Evolutionary conservation across 35 echinoderm and acorn worm genomes (phyloP).

Genomic region (Holothuria glaberrima): DNA sequence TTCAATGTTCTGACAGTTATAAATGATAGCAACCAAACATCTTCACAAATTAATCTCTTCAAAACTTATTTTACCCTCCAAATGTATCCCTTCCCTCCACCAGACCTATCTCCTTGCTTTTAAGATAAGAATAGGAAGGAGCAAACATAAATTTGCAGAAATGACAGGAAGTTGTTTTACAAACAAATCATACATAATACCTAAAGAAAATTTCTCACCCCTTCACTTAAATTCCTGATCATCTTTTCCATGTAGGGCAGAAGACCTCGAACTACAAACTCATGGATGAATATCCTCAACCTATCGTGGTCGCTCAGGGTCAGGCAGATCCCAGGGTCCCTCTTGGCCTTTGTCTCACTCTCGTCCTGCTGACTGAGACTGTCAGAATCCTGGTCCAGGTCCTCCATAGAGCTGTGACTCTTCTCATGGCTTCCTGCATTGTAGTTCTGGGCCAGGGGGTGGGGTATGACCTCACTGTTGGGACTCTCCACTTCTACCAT

Average conservation of each 20-base stretch:
- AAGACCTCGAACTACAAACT: conserved; percentile 93
- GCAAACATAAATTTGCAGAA: no score
- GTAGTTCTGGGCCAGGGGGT: conserved; percentile 66
- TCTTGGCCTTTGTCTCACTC: conserved; percentile 29
- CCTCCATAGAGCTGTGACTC: conserved; percentile 47
- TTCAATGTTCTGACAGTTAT: no score
- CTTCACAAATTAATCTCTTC: no score
- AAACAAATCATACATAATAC: background rate
- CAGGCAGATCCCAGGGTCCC: conserved; percentile 72
- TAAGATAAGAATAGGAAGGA: no score
- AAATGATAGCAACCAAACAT: no score
- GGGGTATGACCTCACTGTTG: conserved; percentile 78
- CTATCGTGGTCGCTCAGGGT: conserved; percentile 93
- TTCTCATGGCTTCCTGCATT: conserved; percentile 20
- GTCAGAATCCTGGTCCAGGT: conserved; percentile 23
- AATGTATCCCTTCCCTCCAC: no score
- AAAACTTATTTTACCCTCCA: no score
- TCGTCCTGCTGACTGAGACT: conserved; percentile 6
- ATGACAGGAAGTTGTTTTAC: no score
- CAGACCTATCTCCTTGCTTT: no score
- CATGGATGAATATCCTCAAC: conserved; percentile 93
- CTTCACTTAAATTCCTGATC: conserved; percentile 90
- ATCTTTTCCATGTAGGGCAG: conserved; percentile 96
- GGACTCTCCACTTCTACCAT: conserved; percentile 71
- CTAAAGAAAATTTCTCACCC: conserved; percentile 60